Evolutionary conservation across 2,113 vertebrate species (phyloP).

Genomic region (Cervus canadensis): DNA sequence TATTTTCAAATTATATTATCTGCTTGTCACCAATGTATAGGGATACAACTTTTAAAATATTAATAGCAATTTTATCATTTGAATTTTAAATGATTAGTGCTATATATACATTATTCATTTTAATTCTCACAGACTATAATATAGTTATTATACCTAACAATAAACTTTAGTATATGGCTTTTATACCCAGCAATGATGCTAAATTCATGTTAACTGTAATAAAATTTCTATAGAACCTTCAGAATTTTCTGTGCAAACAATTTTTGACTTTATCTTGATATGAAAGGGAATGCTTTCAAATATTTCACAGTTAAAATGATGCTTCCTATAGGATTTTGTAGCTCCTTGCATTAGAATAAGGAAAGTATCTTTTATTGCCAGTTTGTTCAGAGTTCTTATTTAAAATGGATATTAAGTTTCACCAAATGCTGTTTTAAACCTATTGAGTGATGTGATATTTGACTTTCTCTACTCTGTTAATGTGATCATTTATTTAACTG

Average conservation of each 20-base stretch:
- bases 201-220: background rate
- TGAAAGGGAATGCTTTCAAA: background rate
- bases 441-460: background rate
- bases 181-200: background rate
- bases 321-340: background rate
- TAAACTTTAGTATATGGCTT: background rate
- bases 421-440: background rate
- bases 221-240: background rate
- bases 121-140: background rate
- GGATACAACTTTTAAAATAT: background rate
- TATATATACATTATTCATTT: background rate
- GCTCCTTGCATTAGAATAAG: background rate
- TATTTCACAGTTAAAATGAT: constrained; percentile 21
- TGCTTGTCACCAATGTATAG: background rate
- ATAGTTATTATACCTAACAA: background rate
- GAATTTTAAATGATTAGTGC: background rate
- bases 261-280: background rate
- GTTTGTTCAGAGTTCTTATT: background rate
- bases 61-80: background rate
- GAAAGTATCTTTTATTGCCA: background rate
- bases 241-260: background rate
- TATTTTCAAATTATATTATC: background rate
- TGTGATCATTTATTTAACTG: background rate
- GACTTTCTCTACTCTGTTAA: background rate
- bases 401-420: background rate